Percentiles rank a stretch among this genome's conserved stretches.
Evolutionary conservation across 2,888 invertebrate genomes (phyloP).

Genomic region (Clivina fossor): DNA sequence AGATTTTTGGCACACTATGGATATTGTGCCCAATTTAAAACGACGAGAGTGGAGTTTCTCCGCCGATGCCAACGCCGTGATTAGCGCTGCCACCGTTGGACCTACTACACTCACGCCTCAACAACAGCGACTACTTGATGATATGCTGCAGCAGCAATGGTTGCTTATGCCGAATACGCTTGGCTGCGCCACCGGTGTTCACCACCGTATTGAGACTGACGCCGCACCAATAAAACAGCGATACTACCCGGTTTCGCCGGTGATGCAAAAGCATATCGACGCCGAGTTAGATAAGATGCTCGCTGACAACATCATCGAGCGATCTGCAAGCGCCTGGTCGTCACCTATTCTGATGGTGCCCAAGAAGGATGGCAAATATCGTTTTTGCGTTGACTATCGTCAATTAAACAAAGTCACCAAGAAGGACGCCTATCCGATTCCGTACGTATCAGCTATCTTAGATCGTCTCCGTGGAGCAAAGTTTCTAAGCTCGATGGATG

Average conservation of each 20-base stretch:
- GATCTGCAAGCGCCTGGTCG: constrained; percentile 42
- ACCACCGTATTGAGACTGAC: constrained; percentile 25
- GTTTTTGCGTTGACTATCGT: constrained; percentile 45
- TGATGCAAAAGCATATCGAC: constrained; percentile 27
- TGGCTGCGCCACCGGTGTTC: constrained; percentile 22
- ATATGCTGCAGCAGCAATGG: constrained; percentile 1
- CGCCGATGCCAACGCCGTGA: background rate
- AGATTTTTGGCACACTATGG: constrained; percentile 20
- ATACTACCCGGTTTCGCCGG: constrained; percentile 35
- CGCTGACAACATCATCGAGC: constrained; percentile 39
- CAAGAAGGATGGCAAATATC: constrained; percentile 41
- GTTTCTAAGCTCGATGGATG: constrained; percentile 45
- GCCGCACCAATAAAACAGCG: constrained; percentile 29
- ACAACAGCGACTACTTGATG: background rate
- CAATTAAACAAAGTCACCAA: constrained; percentile 44
- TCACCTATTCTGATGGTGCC: constrained; percentile 42
- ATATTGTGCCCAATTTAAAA: constrained; percentile 6
- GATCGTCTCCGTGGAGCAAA: constrained; percentile 42
- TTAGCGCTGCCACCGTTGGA: background rate
- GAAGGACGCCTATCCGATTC: constrained; percentile 45
- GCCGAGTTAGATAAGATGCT: constrained; percentile 39
- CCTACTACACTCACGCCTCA: background rate
- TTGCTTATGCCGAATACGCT: background rate
- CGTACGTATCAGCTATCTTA: constrained; percentile 42
- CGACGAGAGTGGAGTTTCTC: constrained; percentile 2